Conservation (phyloP, 2,797 vertebrate genomes). For the Bradypodion pumilum region DNA sequence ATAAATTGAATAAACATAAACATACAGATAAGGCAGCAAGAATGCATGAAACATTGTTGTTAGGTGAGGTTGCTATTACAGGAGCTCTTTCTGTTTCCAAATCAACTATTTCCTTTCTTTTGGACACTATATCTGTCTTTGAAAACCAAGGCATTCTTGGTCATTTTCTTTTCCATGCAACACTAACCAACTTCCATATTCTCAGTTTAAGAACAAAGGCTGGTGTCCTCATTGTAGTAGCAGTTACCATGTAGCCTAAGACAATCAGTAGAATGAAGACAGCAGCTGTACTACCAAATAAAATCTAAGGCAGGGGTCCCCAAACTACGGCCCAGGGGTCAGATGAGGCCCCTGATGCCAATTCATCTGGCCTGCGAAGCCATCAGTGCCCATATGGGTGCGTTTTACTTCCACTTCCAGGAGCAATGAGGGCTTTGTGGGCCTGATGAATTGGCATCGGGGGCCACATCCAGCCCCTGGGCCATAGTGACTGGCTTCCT, state of each 20-base stretch:
- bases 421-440: no score
- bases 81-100: not conserved
- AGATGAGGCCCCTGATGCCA: no score
- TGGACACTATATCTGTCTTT: not conserved
- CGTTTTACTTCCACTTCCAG: no score
- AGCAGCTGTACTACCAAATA: no score
- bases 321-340: no score
- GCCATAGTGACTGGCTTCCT: no score
- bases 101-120: slow-evolving; percentile 12
- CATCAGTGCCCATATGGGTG: no score
- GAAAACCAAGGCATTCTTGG: slow-evolving; percentile 14
- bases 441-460: no score
- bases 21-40: not conserved
- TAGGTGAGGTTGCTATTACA: not conserved
- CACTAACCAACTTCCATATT: slow-evolving; percentile 26
- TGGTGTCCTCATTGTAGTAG: slow-evolving; percentile 40
- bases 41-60: not conserved
- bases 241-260: not conserved
- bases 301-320: no score
- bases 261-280: slow-evolving; percentile 57
- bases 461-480: no score
- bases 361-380: no score
- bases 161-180: slow-evolving; percentile 35
- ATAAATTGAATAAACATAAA: no score
- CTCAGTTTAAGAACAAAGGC: slow-evolving; percentile 35